phyloP scores from a whole-genome alignment of 2,888 invertebrate genomes.

The Nephrotoma flavescens region DNA sequence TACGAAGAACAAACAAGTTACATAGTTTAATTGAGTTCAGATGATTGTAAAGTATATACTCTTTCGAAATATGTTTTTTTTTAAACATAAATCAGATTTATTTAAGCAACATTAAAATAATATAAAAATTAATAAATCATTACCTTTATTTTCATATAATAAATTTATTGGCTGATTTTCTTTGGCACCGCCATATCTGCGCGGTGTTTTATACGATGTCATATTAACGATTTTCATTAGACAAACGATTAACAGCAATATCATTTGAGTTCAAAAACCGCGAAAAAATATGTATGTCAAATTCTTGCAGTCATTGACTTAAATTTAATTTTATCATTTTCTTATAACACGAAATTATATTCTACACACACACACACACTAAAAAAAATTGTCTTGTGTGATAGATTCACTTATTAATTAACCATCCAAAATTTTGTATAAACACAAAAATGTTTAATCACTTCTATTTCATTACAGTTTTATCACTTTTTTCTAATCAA shows the following conservation, averaged over 20 bases:
- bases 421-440: background rate
- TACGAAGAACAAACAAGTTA: too few relatives aligned
- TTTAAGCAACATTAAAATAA: too few relatives aligned
- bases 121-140: background rate
- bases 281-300: background rate
- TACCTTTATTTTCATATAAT: background rate
- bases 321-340: background rate
- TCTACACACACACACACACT: background rate
- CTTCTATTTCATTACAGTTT: background rate
- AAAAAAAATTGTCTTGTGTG: background rate
- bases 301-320: background rate
- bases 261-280: constrained; percentile 24
- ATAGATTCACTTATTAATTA: background rate
- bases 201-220: constrained; percentile 23
- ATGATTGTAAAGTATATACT: too few relatives aligned
- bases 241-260: constrained; percentile 30
- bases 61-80: too few relatives aligned
- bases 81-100: too few relatives aligned
- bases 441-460: background rate
- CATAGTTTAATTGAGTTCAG: too few relatives aligned
- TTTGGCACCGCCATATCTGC: background rate
- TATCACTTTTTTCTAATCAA: background rate
- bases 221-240: constrained; percentile 32
- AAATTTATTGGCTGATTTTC: background rate
- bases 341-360: background rate